A percentile compares a stretch with the other conserved stretches of the same genome.
phyloP scores from a whole-genome alignment of 2,888 invertebrate genomes.

The Ptychoptera contaminata region DNA sequence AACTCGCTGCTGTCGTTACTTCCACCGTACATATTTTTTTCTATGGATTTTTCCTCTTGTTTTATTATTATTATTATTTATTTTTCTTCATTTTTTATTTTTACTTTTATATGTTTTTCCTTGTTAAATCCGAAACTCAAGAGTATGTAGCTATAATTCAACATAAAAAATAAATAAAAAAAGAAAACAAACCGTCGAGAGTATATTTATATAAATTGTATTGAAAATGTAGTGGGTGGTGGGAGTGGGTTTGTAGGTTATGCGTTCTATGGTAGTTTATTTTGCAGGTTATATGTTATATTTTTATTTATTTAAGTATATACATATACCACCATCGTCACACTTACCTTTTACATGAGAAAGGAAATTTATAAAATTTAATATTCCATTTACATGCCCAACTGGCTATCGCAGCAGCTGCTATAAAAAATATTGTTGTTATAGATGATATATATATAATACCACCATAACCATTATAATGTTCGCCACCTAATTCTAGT shows the following conservation, averaged over 20 bases:
- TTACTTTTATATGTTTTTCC: not conserved
- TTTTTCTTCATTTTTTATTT: not conserved
- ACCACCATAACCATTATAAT: slow-evolving; percentile 15
- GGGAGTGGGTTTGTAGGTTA: too few species aligned
- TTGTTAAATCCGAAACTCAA: too few species aligned
- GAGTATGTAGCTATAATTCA: not conserved
- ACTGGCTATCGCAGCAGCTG: slow-evolving; percentile 11
- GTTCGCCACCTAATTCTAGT: slow-evolving; percentile 12
- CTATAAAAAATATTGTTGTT: slow-evolving; percentile 13
- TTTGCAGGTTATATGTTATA: too few species aligned
- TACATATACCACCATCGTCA: too few species aligned
- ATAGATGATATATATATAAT: slow-evolving; percentile 15
- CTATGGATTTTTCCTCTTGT: not conserved
- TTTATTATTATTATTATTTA: not conserved
- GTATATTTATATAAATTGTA: not conserved
- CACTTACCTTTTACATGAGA: slow-evolving; percentile 15
- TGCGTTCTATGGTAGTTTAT: not conserved
- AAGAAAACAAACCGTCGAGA: not conserved
- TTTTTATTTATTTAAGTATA: too few species aligned
- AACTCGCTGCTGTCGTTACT: too few species aligned
- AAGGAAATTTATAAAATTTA: slow-evolving; percentile 14
- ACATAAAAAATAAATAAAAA: not conserved
- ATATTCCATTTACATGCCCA: slow-evolving; percentile 16
- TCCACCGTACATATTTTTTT: too few species aligned
- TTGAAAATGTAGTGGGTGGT: not conserved